Evolutionary conservation across 2,797 vertebrate genomes (phyloP).

Genomic region (Tympanoctomys barrerae): DNA sequence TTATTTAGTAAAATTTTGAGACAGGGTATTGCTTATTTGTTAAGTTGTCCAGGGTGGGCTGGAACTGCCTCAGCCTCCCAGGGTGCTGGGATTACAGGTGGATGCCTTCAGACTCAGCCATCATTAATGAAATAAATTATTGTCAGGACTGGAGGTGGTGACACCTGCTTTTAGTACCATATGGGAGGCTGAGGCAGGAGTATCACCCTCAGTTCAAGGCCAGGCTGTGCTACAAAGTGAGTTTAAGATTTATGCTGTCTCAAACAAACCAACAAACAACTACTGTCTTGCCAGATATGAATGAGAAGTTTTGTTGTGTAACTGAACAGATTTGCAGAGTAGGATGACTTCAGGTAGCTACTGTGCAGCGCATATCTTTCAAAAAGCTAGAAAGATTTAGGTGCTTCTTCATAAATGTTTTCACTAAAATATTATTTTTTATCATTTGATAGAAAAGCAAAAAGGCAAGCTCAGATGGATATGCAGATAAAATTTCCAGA

Average conservation of each 20-base stretch:
- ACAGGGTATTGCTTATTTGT: neutral
- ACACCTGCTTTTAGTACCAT: neutral
- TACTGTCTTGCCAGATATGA: neutral
- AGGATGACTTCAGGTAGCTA: neutral
- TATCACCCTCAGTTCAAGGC: neutral
- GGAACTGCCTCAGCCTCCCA: neutral
- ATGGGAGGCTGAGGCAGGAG: neutral
- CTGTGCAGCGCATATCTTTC: neutral
- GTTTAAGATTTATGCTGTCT: neutral
- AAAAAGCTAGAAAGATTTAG: neutral
- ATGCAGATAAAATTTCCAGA: neutral
- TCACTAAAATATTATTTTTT: conserved; percentile 59
- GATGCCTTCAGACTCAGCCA: neutral
- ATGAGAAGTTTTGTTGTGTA: neutral
- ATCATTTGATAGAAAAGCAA: conserved; percentile 22
- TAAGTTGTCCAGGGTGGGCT: neutral
- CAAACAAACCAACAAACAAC: neutral
- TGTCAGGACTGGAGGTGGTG: neutral
- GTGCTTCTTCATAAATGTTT: conserved; percentile 17
- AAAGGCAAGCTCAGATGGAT: neutral
- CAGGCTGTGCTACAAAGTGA: neutral
- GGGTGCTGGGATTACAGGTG: neutral
- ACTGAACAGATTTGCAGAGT: neutral
- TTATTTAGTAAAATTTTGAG: neutral
- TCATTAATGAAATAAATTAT: neutral